Conservation (phyloP, 2,888 invertebrate genomes). For the Bedellia somnulentella region DNA sequence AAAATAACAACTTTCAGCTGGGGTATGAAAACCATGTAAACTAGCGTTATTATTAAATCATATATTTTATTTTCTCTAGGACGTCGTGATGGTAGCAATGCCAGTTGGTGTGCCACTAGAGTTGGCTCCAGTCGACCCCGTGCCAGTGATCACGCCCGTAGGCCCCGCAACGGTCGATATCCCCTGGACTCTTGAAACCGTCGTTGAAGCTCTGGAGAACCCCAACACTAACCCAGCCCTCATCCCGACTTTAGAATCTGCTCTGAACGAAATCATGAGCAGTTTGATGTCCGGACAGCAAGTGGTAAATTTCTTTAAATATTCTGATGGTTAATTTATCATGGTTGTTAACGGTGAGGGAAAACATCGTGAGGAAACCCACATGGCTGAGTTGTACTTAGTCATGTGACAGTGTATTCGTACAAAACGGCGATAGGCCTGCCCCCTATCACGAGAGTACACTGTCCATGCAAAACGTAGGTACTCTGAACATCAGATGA, state of each 20-base stretch:
- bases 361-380: no score
- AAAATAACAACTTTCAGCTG: no score
- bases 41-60: no score
- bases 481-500: no score
- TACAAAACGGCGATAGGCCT: no score
- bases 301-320: constrained; percentile 6
- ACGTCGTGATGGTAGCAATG: neutral
- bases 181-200: constrained; percentile 16
- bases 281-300: constrained; percentile 11
- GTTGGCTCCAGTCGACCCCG: constrained; percentile 1
- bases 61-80: constrained; percentile 1
- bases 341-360: no score
- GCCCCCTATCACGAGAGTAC: no score
- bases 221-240: constrained; percentile 13
- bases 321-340: no score
- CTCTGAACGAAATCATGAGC: constrained; percentile 15
- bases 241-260: constrained; percentile 14
- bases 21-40: no score
- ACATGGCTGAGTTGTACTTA: no score
- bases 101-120: constrained; percentile 1
- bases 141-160: constrained; percentile 16
- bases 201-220: constrained; percentile 13
- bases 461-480: no score
- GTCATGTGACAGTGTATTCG: no score
- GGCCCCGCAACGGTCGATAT: constrained; percentile 12